Percentiles rank a stretch among this genome's conserved stretches.
These are phyloP conservation scores for Eudasyphora cyanicolor DNA, from an alignment of 2,888 invertebrate species.

Conservation along the genomic window DNA sequence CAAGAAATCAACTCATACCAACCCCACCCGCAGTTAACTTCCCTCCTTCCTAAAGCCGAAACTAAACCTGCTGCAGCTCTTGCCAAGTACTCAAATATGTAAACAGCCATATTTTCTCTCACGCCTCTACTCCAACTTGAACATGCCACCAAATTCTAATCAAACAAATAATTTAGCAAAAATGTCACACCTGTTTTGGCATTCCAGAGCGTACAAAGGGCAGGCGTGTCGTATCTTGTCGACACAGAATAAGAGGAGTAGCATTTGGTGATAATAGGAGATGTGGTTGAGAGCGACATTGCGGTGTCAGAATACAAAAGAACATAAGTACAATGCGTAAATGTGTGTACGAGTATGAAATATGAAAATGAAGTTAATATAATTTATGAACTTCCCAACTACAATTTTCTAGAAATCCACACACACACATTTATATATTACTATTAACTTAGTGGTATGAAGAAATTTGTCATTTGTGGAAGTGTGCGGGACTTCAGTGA, in stretches of 20 bases:
- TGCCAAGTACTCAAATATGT: neutral
- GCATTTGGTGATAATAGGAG: conserved; percentile 13
- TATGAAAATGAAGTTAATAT: conserved; percentile 44
- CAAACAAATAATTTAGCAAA: conserved; percentile 9
- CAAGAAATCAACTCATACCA: conserved; percentile 22
- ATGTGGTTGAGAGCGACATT: neutral
- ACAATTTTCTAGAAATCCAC: neutral
- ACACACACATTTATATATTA: no score
- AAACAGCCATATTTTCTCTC: neutral
- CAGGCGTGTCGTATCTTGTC: neutral
- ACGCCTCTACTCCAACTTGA: neutral
- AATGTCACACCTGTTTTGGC: conserved; percentile 42
- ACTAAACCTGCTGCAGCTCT: neutral
- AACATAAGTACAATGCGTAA: neutral
- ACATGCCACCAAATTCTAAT: neutral
- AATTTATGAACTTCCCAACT: conserved; percentile 29
- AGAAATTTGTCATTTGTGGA: no score
- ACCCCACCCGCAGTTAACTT: neutral
- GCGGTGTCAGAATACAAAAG: conserved; percentile 21
- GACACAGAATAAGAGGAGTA: neutral
- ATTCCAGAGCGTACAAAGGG: neutral
- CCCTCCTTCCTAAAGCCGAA: neutral
- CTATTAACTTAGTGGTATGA: no score
- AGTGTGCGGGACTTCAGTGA: no score
- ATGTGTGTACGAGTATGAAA: conserved; percentile 5